Conservation (phyloP, 2,888 invertebrate species). For the Tetropium fuscum region DNA sequence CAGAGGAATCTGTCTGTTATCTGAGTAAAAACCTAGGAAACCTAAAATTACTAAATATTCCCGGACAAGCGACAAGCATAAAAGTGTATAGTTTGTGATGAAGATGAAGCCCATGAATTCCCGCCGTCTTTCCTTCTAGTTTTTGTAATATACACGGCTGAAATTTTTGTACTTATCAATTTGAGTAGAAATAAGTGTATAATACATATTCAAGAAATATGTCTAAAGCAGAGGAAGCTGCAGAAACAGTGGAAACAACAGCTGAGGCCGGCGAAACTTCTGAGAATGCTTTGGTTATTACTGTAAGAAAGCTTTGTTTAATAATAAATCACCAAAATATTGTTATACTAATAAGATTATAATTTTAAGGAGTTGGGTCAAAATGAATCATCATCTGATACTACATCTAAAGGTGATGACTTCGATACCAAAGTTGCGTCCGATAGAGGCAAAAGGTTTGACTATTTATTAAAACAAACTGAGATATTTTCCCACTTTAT, state of each 20-base stretch:
- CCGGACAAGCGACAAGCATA: too few species aligned
- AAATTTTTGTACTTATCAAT: too few species aligned
- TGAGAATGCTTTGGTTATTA: conserved; percentile 53
- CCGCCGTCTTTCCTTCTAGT: too few species aligned
- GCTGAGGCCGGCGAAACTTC: conserved; percentile 65
- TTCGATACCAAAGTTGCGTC: conserved; percentile 90
- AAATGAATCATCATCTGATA: conserved; percentile 76
- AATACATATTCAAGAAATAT: conserved; percentile 20
- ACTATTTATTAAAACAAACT: conserved; percentile 96
- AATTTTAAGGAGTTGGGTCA: conserved; percentile 43
- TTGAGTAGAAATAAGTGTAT: too few species aligned
- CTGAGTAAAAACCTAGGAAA: too few species aligned
- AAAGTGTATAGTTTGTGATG: too few species aligned
- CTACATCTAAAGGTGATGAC: conserved; percentile 79
- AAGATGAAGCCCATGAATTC: too few species aligned
- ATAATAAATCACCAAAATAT: conserved; percentile 1
- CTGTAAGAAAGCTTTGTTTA: background rate
- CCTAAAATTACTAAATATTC: too few species aligned
- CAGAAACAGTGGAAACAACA: conserved; percentile 58
- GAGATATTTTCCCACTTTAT: conserved; percentile 99
- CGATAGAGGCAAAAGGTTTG: conserved; percentile 94
- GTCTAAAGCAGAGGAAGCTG: conserved; percentile 32
- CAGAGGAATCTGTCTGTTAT: too few species aligned
- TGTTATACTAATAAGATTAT: conserved; percentile 3
- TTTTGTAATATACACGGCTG: too few species aligned